Base-by-base conservation (phyloP, 2,888 invertebrate genomes). In the Lathronympha strigana region DNA sequence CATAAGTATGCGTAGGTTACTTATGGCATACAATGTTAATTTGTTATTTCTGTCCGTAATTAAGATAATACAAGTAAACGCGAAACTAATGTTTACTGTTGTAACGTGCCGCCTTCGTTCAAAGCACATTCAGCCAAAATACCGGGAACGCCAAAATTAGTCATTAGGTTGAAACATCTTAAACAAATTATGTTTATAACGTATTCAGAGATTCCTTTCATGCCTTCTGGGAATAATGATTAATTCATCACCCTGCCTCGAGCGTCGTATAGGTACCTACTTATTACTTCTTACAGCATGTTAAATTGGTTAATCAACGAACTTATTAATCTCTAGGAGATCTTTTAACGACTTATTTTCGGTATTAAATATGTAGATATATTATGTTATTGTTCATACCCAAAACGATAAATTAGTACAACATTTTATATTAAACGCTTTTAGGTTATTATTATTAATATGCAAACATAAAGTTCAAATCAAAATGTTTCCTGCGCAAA, bases 101-200 rank as follows among this genome's bases (percentile, higher is more conserved):
- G 47, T 47, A 47, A 43, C 2, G 21, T 43, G 38, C 40, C 61
- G 50, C 25, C 17, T 13, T 36, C 49, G 49, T 55, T 66, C 54
- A 61, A 62, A 55, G 36, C 23, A 38, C 61, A 53, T 61, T 61
- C 64, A 68, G 63, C 36, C 50, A 49, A 51, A 62, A 63, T 45
- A 64, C 67, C 64, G 55, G 63, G 68, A 61, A 67, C 62, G 71
- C 62, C 69, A 68, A 71, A 71, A 75, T 78, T 71, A 75, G 76
- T 76, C 77, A 78, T 72, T 69, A 72, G 61, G 51, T 57, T 60
- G 50, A 69, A 73, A 72, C 74, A 76, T 73, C 71, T 61, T 69
- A 71, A 74, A 76, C 72, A 68, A 68, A 69, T 73, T 73, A 71
- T 66, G 67, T 67, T 33, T 60, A 51, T 64, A 66, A 61, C 61